Base-by-base conservation (phyloP, 2,113 vertebrate genomes). In the Nycticebus coucang region DNA sequence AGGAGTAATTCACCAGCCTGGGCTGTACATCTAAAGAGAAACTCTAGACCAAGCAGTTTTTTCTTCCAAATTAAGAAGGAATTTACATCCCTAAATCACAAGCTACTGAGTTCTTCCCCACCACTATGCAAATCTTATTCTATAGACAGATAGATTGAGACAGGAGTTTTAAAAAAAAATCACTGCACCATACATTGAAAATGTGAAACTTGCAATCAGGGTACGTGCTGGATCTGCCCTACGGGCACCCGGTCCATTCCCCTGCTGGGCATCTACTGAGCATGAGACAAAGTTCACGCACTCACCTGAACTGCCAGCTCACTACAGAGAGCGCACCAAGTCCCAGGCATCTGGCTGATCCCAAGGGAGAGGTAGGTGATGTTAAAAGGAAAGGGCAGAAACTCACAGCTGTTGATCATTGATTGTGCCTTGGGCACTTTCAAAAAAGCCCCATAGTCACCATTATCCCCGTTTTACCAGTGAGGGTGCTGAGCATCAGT, bases 21-120 rank as follows among this genome's bases (percentile, higher is more conserved):
- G 64, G 87, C 50, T 57, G 33, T 78, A 85, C 0, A 0, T 92
- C 72, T 88, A 83, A 79, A 94, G 45, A 72, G 75, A 96, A 94
- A 33, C 75, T 85, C 0, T 5, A 96, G 80, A 89, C 69, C 62
- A 81, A 24, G 72, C 1, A 7, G 3, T 84, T 93, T 95, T 95
- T 95, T n/a, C 87, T 94, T 71, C 57, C 74, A 89, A 96, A 97
- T 97, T 97, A 97, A 97, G 96, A 97, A 89, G 85, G 87, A 95
- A 94, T 97, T 95, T 96, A 78, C 68, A 83, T 87, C 50, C 78
- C 78, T 97, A 97, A 97, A 97, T 97, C 96, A 97, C 72, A 88
- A 79, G 59, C 81, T 60, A 35, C 57, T 74, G 87, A 82, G 55
- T 57, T 93, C 64, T 84, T 81, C 55, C 84, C 41, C 21, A n/a